A percentile compares a stretch with the other conserved stretches of the same genome.
phyloP scores from a whole-genome alignment of 2,113 vertebrate genomes.

The Colinus virginianus region DNA sequence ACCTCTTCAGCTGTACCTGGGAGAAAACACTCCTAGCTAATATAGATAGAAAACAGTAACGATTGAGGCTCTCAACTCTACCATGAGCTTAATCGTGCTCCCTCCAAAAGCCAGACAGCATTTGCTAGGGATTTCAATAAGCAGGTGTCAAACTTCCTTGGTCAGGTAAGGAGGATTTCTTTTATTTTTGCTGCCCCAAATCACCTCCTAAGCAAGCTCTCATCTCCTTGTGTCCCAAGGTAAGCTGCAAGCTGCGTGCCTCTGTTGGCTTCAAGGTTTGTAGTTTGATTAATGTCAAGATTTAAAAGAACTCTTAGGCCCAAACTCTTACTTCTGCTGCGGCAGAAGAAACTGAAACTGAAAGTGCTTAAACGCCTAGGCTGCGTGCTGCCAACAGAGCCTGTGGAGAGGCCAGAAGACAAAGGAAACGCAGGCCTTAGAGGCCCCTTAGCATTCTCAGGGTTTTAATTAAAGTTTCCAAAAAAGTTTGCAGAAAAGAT shows the following conservation, averaged over 20 bases:
- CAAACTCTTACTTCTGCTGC: neutral
- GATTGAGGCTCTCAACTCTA: neutral
- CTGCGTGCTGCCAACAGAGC: neutral
- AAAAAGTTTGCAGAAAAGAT: neutral
- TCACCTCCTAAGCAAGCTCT: neutral
- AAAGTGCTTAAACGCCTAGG: neutral
- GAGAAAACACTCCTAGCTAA: rapidly evolving
- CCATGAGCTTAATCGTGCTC: neutral
- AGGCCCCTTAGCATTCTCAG: neutral
- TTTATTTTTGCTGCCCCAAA: neutral
- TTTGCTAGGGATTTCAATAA: neutral
- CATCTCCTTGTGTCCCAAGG: neutral
- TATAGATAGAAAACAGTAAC: neutral
- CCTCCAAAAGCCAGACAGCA: neutral
- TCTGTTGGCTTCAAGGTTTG: neutral
- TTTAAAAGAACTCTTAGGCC: neutral
- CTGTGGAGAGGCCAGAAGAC: neutral
- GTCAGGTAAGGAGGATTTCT: neutral
- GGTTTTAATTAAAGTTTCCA: slow-evolving; percentile 7
- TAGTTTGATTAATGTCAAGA: neutral
- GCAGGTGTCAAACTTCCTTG: neutral
- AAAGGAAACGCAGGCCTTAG: neutral
- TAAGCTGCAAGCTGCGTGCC: neutral
- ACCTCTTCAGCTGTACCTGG: neutral
- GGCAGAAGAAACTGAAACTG: neutral